A percentile compares a stretch with the other conserved stretches of the same genome.
Conservation (phyloP, 2,888 invertebrate genomes). For the Margaritifera margaritifera region DNA sequence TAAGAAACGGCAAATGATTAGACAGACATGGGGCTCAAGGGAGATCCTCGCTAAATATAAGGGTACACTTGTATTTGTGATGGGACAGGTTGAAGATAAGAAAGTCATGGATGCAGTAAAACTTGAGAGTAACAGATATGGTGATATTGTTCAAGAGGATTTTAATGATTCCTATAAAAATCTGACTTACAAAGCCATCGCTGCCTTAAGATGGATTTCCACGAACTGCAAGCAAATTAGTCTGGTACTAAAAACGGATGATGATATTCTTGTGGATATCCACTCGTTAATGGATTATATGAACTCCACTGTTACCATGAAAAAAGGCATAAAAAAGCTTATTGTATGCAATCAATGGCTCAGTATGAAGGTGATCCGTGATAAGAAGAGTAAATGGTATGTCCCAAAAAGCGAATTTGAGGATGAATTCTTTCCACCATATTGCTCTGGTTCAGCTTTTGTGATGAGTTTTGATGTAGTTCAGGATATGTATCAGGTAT, state of each 20-base stretch:
- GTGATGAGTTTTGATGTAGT: constrained; percentile 80
- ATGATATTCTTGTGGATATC: constrained; percentile 74
- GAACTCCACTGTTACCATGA: constrained; percentile 28
- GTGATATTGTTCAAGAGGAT: constrained; percentile 70
- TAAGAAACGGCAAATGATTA: constrained; percentile 63
- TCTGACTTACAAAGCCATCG: constrained; percentile 74
- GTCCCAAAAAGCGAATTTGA: constrained; percentile 70
- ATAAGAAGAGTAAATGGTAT: constrained; percentile 73
- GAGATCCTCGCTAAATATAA: constrained; percentile 47
- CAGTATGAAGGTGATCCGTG: constrained; percentile 71
- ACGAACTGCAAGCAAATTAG: constrained; percentile 66
- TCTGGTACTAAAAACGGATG: constrained; percentile 74
- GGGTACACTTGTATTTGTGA: constrained; percentile 65
- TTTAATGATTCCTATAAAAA: constrained; percentile 73
- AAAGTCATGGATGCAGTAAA: constrained; percentile 53
- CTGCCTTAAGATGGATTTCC: constrained; percentile 73
- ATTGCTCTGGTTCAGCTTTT: constrained; percentile 74
- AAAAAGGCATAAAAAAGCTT: constrained; percentile 37
- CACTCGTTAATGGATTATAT: constrained; percentile 70
- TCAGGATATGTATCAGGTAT: constrained; percentile 77
- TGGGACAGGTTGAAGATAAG: constrained; percentile 57
- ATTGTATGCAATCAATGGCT: constrained; percentile 72
- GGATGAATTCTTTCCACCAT: constrained; percentile 71
- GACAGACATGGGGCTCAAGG: constrained; percentile 69
- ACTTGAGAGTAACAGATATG: constrained; percentile 64